Base-by-base conservation (phyloP, 2,888 invertebrate species). In the Aleiodes leptofemur region DNA sequence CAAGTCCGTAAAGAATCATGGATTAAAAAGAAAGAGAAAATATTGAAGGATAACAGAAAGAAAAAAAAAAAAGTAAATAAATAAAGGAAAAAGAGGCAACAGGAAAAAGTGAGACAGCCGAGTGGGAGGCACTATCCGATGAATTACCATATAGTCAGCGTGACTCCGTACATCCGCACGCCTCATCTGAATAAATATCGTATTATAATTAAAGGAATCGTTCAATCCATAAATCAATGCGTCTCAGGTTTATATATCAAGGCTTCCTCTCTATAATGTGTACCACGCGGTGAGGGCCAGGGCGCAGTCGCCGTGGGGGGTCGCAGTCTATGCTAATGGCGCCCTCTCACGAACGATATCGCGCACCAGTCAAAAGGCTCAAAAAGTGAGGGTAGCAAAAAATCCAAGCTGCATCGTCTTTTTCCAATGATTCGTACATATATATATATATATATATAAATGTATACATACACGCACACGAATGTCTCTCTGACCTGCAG, bases 131-230 rank as follows among this genome's bases (percentile, higher is more conserved):
- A 74, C 74, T 73, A 69, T 74, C 73, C 79, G 76, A 68, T 66
- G 74, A 78, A 89, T 88, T 87, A 88, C 81, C 88, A 88, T 88
- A 87, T 85, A 87, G 86, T 48, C 86, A 88, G 87, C 88, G 87
- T 88, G 88, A 89, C 88, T 88, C 83, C 85, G 83, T 82, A 79
- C 82, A 68, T 77, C 82, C 80, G 83, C 83, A 83, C 82, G 82
- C 64, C 84, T 85, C 86, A 88, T 89, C 86, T 88, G 89, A 89
- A 89, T 89, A 89, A 89, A 89, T 89, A 89, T 89, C 87, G 86
- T 88, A 89, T 89, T 89, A 88, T 89, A 89, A 89, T 89, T 89
- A 89, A 89, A 89, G 86, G 87, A 86, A 89, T 88, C 86, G 86
- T 85, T 85, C 84, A 86, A 84, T 83, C 82, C 86, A 88, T 89